A percentile compares a stretch with the other conserved stretches of the same genome.
Conservation (phyloP, 2,797 vertebrate genomes). For the Semotilus atromaculatus region DNA sequence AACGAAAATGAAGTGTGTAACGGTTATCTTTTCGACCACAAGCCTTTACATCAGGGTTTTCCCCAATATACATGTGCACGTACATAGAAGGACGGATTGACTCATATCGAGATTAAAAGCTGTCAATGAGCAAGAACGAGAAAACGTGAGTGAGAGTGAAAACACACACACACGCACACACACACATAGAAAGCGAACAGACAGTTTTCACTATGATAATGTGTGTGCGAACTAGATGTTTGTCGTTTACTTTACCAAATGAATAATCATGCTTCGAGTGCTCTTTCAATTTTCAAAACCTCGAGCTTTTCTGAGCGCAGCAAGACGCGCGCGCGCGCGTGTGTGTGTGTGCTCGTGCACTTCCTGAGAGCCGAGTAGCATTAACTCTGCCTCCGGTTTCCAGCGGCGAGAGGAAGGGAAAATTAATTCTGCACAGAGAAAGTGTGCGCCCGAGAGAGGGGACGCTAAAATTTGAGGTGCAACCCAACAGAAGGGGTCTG, state of each 20-base stretch:
- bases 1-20: conserved; percentile 23
- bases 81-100: neutral
- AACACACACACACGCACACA: neutral
- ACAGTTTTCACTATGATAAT: neutral
- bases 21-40: conserved; percentile 19
- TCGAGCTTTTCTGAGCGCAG: conserved; percentile 21
- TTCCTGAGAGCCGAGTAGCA: conserved; percentile 46
- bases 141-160: conserved; percentile 37
- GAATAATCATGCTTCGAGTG: conserved; percentile 44
- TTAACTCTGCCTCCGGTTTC: conserved; percentile 48
- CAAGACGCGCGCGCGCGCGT: neutral
- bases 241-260: conserved; percentile 46
- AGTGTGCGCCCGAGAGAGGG: conserved; percentile 11
- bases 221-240: neutral
- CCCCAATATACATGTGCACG: conserved; percentile 12
- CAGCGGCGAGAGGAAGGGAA: conserved; percentile 43
- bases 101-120: conserved; percentile 30
- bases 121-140: conserved; percentile 23
- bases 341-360: neutral
- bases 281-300: conserved; percentile 34
- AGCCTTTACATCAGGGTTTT: conserved; percentile 22
- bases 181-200: neutral
- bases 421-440: conserved; percentile 41
- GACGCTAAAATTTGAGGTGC: conserved; percentile 15
- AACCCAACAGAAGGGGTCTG: conserved; percentile 25